phyloP scores from a whole-genome alignment of 2,888 invertebrate species.

The Coenonympha arcania region DNA sequence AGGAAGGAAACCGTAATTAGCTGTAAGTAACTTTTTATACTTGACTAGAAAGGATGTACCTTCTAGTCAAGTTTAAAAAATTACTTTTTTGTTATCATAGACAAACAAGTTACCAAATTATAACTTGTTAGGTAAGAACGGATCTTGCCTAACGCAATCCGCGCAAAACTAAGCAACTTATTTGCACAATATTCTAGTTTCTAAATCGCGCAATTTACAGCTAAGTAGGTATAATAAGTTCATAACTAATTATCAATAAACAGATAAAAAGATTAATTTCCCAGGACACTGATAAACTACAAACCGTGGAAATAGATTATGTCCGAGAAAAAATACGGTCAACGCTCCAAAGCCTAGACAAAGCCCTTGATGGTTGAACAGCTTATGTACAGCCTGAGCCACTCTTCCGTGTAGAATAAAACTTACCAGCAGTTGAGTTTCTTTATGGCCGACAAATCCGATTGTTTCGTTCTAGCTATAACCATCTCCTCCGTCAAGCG shows the following conservation, averaged over 20 bases:
- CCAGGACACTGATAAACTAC: neutral
- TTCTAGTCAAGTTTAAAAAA: no score
- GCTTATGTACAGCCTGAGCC: conserved; percentile 20
- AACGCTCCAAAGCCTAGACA: conserved; percentile 30
- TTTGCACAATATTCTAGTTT: conserved; percentile 11
- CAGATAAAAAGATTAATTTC: conserved; percentile 9
- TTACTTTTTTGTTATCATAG: no score
- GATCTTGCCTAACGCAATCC: neutral
- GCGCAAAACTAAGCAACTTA: neutral
- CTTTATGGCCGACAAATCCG: conserved; percentile 89
- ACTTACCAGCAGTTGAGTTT: conserved; percentile 96
- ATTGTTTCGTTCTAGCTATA: conserved; percentile 90
- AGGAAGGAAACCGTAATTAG: neutral
- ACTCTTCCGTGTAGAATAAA: conserved; percentile 23
- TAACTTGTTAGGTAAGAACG: neutral
- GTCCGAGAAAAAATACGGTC: conserved; percentile 26
- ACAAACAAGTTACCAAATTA: neutral
- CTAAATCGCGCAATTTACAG: neutral
- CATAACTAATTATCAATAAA: conserved; percentile 9
- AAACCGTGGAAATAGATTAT: neutral
- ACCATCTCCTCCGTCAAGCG: conserved; percentile 96
- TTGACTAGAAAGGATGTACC: no score
- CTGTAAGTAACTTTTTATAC: no score
- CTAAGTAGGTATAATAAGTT: no score
- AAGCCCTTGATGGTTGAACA: conserved; percentile 7